Conservation (phyloP, 2,113 vertebrate genomes). For the Cottus gobio region DNA sequence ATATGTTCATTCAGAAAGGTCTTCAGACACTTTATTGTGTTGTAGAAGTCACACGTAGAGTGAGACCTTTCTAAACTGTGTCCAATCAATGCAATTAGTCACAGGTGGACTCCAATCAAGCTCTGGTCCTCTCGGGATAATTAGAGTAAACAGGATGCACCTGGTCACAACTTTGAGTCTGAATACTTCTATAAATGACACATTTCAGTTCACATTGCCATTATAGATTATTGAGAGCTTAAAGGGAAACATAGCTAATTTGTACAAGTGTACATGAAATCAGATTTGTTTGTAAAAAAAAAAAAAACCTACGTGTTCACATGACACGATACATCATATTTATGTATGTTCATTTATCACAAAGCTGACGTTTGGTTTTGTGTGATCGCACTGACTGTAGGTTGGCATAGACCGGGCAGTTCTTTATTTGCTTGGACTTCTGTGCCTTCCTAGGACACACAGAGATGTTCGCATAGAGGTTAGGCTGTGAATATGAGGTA, state of each 20-base stretch:
- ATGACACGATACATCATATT: background rate
- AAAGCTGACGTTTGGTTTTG: conserved; percentile 33
- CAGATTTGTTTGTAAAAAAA: conserved; percentile 10
- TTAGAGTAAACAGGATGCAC: conserved; percentile 6
- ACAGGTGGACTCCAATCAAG: conserved; percentile 1
- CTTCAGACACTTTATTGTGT: background rate
- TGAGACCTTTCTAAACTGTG: background rate
- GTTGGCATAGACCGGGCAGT: conserved; percentile 79
- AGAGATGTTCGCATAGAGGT: conserved; percentile 72
- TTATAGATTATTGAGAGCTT: background rate
- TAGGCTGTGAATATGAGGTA: conserved; percentile 61
- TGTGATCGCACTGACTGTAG: conserved; percentile 43
- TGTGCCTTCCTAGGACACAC: conserved; percentile 63
- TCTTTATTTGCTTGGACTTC: conserved; percentile 52
- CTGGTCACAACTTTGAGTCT: background rate
- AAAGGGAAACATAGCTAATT: background rate
- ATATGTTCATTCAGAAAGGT: background rate
- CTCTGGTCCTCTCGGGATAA: background rate
- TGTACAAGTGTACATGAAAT: background rate
- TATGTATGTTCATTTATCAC: background rate
- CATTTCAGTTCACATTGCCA: no score
- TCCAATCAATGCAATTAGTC: background rate
- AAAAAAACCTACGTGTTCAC: background rate
- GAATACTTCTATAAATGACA: background rate
- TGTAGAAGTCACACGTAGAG: background rate